Percentiles rank a stretch among this genome's conserved stretches.
Evolutionary conservation across 2,113 vertebrate genomes (phyloP).

Genomic region (Aspidoscelis tigris): DNA sequence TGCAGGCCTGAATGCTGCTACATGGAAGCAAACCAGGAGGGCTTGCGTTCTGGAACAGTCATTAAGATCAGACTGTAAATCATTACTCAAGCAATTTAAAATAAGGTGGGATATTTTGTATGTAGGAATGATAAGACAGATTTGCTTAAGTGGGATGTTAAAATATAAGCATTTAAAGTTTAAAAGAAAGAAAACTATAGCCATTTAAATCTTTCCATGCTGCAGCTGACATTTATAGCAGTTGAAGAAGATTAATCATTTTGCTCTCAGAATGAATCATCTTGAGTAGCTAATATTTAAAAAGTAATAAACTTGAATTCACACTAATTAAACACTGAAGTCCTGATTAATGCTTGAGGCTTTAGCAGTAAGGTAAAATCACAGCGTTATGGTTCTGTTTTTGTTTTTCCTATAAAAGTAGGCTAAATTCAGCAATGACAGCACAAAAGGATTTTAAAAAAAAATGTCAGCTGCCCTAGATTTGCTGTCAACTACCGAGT

Average conservation of each 20-base stretch:
- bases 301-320: slow-evolving; percentile 73
- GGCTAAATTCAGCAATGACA: background rate
- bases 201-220: slow-evolving; percentile 73
- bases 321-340: slow-evolving; percentile 62
- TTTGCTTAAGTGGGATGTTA: slow-evolving; percentile 62
- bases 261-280: slow-evolving; percentile 72
- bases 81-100: background rate
- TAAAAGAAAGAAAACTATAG: slow-evolving; percentile 71
- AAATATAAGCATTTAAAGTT: slow-evolving; percentile 54
- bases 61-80: slow-evolving; percentile 17
- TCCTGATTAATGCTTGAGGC: slow-evolving; percentile 61
- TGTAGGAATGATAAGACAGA: slow-evolving; percentile 65
- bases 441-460: background rate
- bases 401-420: slow-evolving; percentile 39
- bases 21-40: background rate
- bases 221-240: slow-evolving; percentile 69
- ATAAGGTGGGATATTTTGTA: slow-evolving; percentile 34
- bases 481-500: background rate
- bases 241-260: slow-evolving; percentile 73
- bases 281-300: slow-evolving; percentile 75
- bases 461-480: background rate
- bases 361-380: slow-evolving; percentile 59
- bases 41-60: background rate
- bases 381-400: slow-evolving; percentile 25
- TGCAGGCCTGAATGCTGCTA: background rate